Evolutionary conservation across 2,888 invertebrate species (phyloP), one percentile per base, ranked within the genome.

Genomic region (Aleiodes leptofemur): DNA sequence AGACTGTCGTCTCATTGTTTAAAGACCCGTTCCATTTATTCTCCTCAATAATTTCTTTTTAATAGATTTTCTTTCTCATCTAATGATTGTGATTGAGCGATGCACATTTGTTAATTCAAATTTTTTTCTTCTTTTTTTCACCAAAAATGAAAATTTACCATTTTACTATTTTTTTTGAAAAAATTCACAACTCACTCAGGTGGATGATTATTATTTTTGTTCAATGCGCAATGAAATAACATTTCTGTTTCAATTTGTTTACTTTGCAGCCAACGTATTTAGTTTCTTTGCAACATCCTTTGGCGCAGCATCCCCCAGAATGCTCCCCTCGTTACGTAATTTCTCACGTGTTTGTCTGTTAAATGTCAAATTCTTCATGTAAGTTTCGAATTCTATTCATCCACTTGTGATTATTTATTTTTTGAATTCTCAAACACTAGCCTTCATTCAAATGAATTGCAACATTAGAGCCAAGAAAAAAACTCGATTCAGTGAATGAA

Each of bases 1-100:
- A 53, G 43, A 69, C 70, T 74, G 48, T 53, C 74, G 55, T 61
- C 48, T 64, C 74, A 72, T 77, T 72, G 31, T 69, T 74, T 72
- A 72, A 74, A 70, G 66, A 74, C 74, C 70, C 53, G 34, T 34
- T 9, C 31, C 31, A 59, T 59, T 59, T 59, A n/a, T 43, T 64
- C 34, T 48, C n/a, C 23, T 16, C 14, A 43, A 9, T 43, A 43
- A 43, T 43, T 43, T 64, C n/a, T 48, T 43, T 38, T 64, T 16
- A 64, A 43, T 14, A 43, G 43, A 64, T 38, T 64, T 43, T 64
- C 7, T 43, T 16, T 43, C 14, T 48, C 48, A 6, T 64, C 48
- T 64, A 64, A 64, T 43, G 64, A 64, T 14, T 48, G 64, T 43
- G 64, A 64, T 64, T 64, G 64, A 64, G 64, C 64, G 64, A 68